phyloP scores from a whole-genome alignment of 2,113 vertebrate species.

The Tichodroma muraria region DNA sequence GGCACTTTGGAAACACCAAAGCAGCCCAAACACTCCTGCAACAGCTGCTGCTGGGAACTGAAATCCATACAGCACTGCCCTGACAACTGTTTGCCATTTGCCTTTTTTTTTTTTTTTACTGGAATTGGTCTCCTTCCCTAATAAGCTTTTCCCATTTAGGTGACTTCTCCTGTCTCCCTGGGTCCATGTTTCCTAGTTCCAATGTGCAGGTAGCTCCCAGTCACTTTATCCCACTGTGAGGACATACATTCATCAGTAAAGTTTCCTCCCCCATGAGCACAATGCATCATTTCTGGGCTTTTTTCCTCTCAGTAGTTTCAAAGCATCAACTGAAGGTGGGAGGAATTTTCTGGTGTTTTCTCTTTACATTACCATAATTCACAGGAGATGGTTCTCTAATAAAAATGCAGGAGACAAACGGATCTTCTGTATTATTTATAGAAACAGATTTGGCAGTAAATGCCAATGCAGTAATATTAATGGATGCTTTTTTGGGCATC shows the following conservation, averaged over 20 bases:
- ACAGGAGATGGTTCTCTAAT: neutral
- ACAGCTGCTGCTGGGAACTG: slow-evolving; percentile 57
- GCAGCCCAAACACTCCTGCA: slow-evolving; percentile 13
- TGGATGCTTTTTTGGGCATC: neutral
- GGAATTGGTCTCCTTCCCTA: neutral
- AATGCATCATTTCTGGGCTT: neutral
- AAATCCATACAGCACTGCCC: slow-evolving; percentile 16
- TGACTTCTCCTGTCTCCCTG: neutral
- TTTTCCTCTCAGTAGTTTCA: neutral
- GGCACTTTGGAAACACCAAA: slow-evolving; percentile 58
- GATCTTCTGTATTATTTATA: slow-evolving; percentile 9
- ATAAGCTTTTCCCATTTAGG: neutral
- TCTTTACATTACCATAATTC: neutral
- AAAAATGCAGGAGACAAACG: neutral
- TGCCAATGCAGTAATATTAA: neutral
- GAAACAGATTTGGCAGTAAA: neutral
- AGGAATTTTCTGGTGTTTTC: slow-evolving; percentile 13
- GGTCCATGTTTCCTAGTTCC: neutral
- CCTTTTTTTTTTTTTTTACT: neutral
- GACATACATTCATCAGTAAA: neutral
- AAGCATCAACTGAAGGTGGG: neutral
- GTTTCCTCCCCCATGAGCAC: neutral
- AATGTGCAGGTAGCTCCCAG: neutral
- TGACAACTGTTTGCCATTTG: slow-evolving; percentile 36
- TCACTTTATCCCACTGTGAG: neutral